Evolutionary conservation across 2,888 invertebrate species (phyloP), one percentile per base, ranked within the genome.

Genomic region (Brachyptera risi): DNA sequence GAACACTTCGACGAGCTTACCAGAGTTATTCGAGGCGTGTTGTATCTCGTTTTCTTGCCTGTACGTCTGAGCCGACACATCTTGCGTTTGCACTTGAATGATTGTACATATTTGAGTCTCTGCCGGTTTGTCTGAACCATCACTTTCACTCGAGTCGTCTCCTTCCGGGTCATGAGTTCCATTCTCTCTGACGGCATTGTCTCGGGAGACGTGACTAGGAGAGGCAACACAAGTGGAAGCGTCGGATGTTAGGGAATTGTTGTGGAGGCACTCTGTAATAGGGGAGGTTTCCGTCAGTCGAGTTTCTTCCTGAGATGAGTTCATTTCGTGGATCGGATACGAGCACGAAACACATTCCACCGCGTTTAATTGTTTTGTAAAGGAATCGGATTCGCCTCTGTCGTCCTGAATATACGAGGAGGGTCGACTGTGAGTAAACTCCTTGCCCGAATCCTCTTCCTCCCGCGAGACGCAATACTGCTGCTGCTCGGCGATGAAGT

Each of bases 401-500:
- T 47, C 47, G 31, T 44, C 47, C 15, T 58, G 59, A 21, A 50
- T n/a, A 9, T 21, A 38, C 13, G 56, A 56, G 13, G 56, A 38
- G 17, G 37, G 24, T 35, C 38, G 56, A 56, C 13, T 38, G 3
- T 3, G 11, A 38, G 35, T 31, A n/a, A 49, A 19, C 47, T 44
- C 40, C 47, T 58, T 44, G 15, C 42, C 42, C 23, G 57, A 59
- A 69, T 83, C 83, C 51, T 80, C 77, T 63, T 80, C 80, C 70
- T 84, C 84, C 67, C 83, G 76, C 66, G 80, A 79, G 56, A 80
- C 78, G 68, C 83, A 84, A 71, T 87, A 88, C 71, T 86, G 85
- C 69, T 88, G 87, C 71, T 88, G 88, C 68, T 88, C 88, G 3
- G 87, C 87, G 67, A 88, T 87, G 72, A 88, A 88, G 61, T 85